Evolutionary conservation across 2,797 vertebrate genomes (phyloP), one percentile per base, ranked within the genome.

Genomic region (Cyclura pinguis): DNA sequence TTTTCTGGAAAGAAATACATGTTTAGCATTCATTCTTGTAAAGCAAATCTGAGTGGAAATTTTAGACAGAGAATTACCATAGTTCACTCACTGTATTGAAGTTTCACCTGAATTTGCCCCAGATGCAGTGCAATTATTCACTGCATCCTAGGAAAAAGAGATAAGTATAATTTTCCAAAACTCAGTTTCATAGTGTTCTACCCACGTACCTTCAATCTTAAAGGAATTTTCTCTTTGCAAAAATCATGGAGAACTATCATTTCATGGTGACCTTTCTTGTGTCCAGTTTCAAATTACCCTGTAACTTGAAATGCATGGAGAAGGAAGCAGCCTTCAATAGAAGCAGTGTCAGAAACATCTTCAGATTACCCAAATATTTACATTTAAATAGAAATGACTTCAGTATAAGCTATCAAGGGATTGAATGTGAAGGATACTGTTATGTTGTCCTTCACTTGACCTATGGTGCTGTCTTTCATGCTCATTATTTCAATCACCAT

Each of bases 361-460:
- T 85, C 50, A 73, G n/a, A 50, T 47, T 20, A 4, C 47, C 1
- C 82, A 22, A 27, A 57, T 73, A 73, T 35, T 24, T 85, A 55
- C 32, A 57, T 85, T 52, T 85, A 85, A 85, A 85, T 73, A 72
- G 69, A 85, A 85, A 74, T 38, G 32, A 32, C 8, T 50, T 35
- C 10, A 6, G 8, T n/a, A 32, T 59, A 35, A 1, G 35, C 18
- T 73, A 12, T 1, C 32, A 35, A 20, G 42, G 42, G 13, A 69
- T 52, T 47, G 38, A 64, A 50, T 72, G 9, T 32, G 64, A n/a
- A 52, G 64, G 29, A 52, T 27, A 72, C 14, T 52, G 64, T 10
- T 72, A 14, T 6, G 4, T 18, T 22, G 64, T 24, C 64, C 18
- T 24, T 52, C 42, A 52, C 64, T 72, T 76, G 47, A n/a, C 52